Evolutionary conservation across 2,797 vertebrate genomes (phyloP).

Genomic region (Pempheris klunzingeri): DNA sequence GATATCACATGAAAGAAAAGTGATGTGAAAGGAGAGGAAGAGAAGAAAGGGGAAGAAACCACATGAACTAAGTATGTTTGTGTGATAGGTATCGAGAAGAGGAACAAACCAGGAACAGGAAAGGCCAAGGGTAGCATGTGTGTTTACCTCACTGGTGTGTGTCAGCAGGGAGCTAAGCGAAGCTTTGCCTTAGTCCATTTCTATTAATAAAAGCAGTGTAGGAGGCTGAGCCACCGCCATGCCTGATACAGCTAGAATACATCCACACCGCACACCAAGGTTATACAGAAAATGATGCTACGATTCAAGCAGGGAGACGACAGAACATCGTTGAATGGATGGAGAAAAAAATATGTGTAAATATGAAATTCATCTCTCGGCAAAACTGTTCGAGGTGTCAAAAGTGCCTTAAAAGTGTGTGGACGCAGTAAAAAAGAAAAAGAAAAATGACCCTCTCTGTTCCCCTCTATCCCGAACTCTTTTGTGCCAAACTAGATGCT

Average conservation of each 20-base stretch:
- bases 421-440: too few relatives aligned
- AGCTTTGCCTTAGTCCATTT: constrained; percentile 73
- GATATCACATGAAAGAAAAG: constrained; percentile 23
- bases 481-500: constrained; percentile 34
- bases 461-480: not conserved
- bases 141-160: constrained; percentile 64
- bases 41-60: not conserved
- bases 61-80: not conserved
- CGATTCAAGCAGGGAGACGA: not conserved
- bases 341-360: not conserved
- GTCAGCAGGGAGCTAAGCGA: constrained; percentile 67
- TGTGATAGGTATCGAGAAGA: not conserved
- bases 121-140: constrained; percentile 48
- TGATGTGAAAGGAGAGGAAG: not conserved
- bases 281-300: constrained; percentile 36
- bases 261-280: constrained; percentile 55
- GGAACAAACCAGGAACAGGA: constrained; percentile 21
- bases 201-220: constrained; percentile 83
- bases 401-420: constrained; percentile 39
- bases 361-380: not conserved
- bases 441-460: too few relatives aligned
- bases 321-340: constrained; percentile 13
- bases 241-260: constrained; percentile 58
- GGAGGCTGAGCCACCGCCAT: constrained; percentile 72
- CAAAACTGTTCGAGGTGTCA: not conserved